Conservation (phyloP, 2,888 invertebrate species). For the Thera obeliscata region DNA sequence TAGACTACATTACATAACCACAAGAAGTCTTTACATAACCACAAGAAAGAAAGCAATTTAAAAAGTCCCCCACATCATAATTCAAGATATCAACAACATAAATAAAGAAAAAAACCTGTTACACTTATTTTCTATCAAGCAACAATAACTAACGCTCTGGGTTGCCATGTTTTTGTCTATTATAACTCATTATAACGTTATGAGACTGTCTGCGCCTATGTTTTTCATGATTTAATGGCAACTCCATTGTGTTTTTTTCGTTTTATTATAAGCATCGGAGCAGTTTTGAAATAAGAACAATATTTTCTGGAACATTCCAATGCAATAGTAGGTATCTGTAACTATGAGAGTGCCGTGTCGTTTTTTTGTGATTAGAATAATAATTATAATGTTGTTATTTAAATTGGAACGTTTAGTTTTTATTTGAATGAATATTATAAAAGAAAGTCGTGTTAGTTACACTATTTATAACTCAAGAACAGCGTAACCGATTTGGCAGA, state of each 20-base stretch:
- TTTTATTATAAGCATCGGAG: slow-evolving; percentile 10
- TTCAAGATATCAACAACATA: slow-evolving; percentile 36
- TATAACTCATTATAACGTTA: slow-evolving; percentile 53
- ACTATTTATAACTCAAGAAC: too few species aligned
- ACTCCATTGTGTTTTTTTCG: slow-evolving; percentile 28
- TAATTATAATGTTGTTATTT: slow-evolving; percentile 4
- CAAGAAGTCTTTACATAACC: too few species aligned
- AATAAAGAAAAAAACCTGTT: slow-evolving; percentile 42
- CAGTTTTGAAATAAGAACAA: slow-evolving; percentile 20
- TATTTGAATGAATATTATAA: slow-evolving; percentile 13
- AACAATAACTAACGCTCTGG: slow-evolving; percentile 50
- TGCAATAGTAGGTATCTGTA: neutral
- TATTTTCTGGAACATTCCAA: slow-evolving; percentile 3
- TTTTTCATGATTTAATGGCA: slow-evolving; percentile 48
- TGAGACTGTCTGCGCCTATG: slow-evolving; percentile 51
- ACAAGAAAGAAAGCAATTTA: slow-evolving; percentile 6
- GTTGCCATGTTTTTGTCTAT: slow-evolving; percentile 53
- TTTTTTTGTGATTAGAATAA: neutral
- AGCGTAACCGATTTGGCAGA: too few species aligned
- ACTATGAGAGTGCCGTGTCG: neutral
- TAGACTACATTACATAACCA: too few species aligned
- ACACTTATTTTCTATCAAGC: slow-evolving; percentile 47
- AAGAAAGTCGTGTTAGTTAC: too few species aligned
- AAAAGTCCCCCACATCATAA: slow-evolving; percentile 16
- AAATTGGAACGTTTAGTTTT: slow-evolving; percentile 9